A percentile compares a stretch with the other conserved stretches of the same genome.
Evolutionary conservation across 2,888 invertebrate species (phyloP).

Genomic region (Scaptodrosophila latifasciaeformis): DNA sequence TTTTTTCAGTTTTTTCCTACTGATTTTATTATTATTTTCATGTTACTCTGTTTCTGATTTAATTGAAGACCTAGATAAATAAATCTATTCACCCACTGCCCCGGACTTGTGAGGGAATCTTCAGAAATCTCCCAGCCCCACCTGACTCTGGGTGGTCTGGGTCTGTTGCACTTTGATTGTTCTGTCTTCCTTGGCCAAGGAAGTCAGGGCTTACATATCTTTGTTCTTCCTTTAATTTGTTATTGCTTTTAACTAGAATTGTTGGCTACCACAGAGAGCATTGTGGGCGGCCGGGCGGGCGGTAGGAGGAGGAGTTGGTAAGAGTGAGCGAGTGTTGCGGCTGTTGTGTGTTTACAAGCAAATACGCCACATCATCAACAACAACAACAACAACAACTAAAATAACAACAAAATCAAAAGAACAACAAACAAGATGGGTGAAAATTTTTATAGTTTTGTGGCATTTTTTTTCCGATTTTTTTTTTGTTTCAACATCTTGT

Average conservation of each 20-base stretch:
- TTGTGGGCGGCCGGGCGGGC: too few species aligned
- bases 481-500: slow-evolving; percentile 36
- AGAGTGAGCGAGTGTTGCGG: not conserved
- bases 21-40: slow-evolving; percentile 13
- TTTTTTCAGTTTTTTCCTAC: too few species aligned
- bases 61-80: slow-evolving; percentile 35
- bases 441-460: slow-evolving; percentile 28
- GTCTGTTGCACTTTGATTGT: too few species aligned
- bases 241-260: too few species aligned
- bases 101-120: not conserved
- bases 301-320: not conserved
- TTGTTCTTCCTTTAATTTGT: too few species aligned
- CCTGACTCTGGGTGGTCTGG: not conserved
- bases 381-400: slow-evolving; percentile 6
- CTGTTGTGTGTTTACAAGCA: slow-evolving; percentile 56
- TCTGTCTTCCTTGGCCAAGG: too few species aligned
- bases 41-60: slow-evolving; percentile 45
- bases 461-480: too few species aligned
- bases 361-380: slow-evolving; percentile 64
- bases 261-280: too few species aligned
- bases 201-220: too few species aligned
- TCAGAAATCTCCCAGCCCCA: too few species aligned
- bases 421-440: not conserved
- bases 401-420: not conserved
- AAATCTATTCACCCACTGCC: not conserved